phyloP scores from a whole-genome alignment of 2,113 vertebrate genomes.

The Eolophus roseicapilla region DNA sequence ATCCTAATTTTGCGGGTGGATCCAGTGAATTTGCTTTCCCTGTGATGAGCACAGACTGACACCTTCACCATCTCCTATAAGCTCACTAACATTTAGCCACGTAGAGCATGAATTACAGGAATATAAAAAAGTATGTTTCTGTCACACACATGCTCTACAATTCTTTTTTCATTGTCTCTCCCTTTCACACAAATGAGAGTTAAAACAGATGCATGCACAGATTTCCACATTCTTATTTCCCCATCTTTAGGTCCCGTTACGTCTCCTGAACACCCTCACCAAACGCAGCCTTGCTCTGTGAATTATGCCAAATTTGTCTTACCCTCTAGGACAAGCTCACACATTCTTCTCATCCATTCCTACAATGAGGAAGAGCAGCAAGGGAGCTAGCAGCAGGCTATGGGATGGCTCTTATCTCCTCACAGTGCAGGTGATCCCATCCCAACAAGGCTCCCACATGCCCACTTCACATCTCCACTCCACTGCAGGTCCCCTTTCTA shows the following conservation, averaged over 20 bases:
- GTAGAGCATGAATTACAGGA: background rate
- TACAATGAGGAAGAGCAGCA: background rate
- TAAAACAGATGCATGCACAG: background rate
- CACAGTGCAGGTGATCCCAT: fast-evolving
- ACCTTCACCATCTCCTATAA: background rate
- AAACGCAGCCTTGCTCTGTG: background rate
- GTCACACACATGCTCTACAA: background rate
- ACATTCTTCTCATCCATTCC: background rate
- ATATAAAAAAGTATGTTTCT: background rate
- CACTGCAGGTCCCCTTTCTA: background rate
- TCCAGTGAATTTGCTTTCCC: background rate
- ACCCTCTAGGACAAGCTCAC: background rate
- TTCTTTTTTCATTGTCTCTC: background rate
- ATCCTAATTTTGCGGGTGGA: background rate
- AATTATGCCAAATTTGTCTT: background rate
- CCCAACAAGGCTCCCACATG: fast-evolving
- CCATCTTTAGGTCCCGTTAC: background rate
- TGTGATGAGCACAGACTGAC: background rate
- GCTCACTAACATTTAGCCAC: background rate
- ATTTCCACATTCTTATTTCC: background rate
- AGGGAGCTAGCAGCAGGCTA: background rate
- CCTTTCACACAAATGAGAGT: background rate
- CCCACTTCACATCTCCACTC: background rate
- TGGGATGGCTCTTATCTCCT: background rate
- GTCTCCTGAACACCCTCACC: background rate